These are phyloP conservation scores for Crocidura indochinensis DNA, from an alignment of 2,797 vertebrate species.

Conservation along the genomic window DNA sequence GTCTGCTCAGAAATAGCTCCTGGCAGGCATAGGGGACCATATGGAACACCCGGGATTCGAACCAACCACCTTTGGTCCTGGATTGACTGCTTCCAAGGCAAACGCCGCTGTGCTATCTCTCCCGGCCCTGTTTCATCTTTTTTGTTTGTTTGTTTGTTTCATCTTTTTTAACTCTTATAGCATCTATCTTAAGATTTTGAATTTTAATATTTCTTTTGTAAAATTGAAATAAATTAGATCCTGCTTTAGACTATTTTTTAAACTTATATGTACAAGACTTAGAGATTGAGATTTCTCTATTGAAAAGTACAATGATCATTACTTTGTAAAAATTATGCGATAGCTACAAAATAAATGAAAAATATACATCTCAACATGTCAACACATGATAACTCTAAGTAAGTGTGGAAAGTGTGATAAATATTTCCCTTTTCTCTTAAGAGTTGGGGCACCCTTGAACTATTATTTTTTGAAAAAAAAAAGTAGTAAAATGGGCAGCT, in stretches of 20 bases:
- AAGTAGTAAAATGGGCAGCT: constrained; percentile 59
- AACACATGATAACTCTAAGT: neutral
- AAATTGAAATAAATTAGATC: neutral
- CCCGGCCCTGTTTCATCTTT: too few relatives aligned
- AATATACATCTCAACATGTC: neutral
- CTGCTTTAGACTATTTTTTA: constrained; percentile 17
- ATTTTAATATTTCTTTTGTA: constrained; percentile 28
- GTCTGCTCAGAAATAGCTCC: too few relatives aligned
- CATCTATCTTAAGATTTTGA: neutral
- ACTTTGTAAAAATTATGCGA: constrained; percentile 27
- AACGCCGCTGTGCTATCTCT: too few relatives aligned
- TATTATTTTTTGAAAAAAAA: constrained; percentile 62
- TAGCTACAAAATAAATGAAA: constrained; percentile 57
- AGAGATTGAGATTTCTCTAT: constrained; percentile 6
- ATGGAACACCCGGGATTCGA: too few relatives aligned
- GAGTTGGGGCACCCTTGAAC: constrained; percentile 10
- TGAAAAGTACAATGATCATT: constrained; percentile 29
- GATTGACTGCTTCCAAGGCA: too few relatives aligned
- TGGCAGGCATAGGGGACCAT: too few relatives aligned
- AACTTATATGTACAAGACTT: neutral
- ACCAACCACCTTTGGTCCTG: too few relatives aligned
- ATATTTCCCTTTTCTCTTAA: constrained; percentile 64
- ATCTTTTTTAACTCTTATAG: neutral
- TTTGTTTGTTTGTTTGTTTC: too few relatives aligned
- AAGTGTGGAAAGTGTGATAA: constrained; percentile 55